Conservation (phyloP, 1,140 invertebrate genomes). For the Choristoneura fumiferana region DNA sequence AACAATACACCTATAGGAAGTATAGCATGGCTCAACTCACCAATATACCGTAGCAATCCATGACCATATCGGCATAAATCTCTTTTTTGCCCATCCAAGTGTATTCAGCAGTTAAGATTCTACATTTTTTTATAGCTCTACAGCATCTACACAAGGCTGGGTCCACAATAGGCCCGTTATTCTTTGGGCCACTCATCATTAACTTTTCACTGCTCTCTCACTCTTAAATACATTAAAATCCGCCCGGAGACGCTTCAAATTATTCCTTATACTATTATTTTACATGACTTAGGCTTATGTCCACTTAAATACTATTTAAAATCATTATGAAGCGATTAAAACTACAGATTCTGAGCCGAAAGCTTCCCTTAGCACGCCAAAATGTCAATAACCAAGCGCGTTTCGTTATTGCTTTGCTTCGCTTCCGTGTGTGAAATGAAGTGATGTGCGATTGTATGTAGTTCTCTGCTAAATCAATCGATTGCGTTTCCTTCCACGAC, state of each 20-base stretch:
- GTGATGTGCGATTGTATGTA: too few relatives aligned
- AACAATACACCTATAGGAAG: background rate
- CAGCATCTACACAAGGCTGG: constrained; percentile 65
- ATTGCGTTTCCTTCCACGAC: too few relatives aligned
- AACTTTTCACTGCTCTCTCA: background rate
- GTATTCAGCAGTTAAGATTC: constrained; percentile 59
- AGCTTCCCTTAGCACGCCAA: constrained; percentile 9
- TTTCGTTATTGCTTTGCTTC: constrained; percentile 3
- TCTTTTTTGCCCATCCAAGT: constrained; percentile 69
- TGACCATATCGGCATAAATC: constrained; percentile 67
- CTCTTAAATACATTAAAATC: constrained; percentile 2
- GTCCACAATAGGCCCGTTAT: constrained; percentile 60
- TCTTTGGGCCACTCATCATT: constrained; percentile 51
- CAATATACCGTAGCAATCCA: constrained; percentile 67
- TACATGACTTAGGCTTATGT: background rate
- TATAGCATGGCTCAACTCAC: constrained; percentile 55
- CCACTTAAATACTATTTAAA: constrained; percentile 1
- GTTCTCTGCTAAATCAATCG: too few relatives aligned
- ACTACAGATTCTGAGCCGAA: background rate
- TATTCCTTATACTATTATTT: background rate
- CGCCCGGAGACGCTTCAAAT: constrained; percentile 13
- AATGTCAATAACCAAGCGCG: constrained; percentile 15
- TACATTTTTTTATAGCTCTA: constrained; percentile 66
- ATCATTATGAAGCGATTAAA: constrained; percentile 2
- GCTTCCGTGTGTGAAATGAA: background rate